Percentiles rank a stretch among this genome's conserved stretches.
These are phyloP conservation scores for Petromus typicus DNA, from an alignment of 2,113 vertebrate genomes.

Conservation along the genomic window DNA sequence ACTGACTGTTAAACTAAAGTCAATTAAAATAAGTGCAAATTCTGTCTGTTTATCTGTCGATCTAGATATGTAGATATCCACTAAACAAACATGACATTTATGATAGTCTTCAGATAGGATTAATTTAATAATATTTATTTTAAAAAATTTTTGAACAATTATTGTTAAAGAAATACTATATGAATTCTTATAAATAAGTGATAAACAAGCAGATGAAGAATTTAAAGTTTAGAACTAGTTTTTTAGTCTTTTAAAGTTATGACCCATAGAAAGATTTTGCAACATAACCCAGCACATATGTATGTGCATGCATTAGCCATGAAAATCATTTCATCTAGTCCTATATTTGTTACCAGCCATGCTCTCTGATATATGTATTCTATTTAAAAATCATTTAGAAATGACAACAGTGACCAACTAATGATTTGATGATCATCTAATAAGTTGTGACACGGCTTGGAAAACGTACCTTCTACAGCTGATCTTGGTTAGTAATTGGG, in stretches of 20 bases:
- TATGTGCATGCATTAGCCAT: neutral
- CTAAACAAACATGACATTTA: constrained; percentile 14
- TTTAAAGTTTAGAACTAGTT: neutral
- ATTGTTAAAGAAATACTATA: constrained; percentile 16
- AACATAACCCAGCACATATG: neutral
- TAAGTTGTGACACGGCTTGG: constrained; percentile 29
- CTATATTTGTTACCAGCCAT: neutral
- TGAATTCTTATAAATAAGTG: constrained; percentile 15
- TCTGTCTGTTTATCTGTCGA: neutral
- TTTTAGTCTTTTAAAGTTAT: constrained; percentile 23
- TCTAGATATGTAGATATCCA: neutral
- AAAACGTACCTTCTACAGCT: constrained; percentile 21
- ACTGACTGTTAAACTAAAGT: constrained; percentile 61
- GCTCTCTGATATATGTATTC: neutral
- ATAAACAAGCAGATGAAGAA: neutral
- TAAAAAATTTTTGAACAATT: neutral
- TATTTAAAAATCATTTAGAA: constrained; percentile 33
- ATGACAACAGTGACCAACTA: constrained; percentile 1
- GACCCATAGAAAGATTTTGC: neutral
- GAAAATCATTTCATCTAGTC: neutral
- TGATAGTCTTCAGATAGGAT: neutral
- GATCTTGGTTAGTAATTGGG: constrained; percentile 3
- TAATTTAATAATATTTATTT: neutral
- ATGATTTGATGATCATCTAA: constrained; percentile 49
- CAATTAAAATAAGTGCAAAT: constrained; percentile 49